Evolutionary conservation across 2,113 vertebrate species (phyloP), one percentile per base, ranked within the genome.

Genomic region (Tachycineta bicolor): DNA sequence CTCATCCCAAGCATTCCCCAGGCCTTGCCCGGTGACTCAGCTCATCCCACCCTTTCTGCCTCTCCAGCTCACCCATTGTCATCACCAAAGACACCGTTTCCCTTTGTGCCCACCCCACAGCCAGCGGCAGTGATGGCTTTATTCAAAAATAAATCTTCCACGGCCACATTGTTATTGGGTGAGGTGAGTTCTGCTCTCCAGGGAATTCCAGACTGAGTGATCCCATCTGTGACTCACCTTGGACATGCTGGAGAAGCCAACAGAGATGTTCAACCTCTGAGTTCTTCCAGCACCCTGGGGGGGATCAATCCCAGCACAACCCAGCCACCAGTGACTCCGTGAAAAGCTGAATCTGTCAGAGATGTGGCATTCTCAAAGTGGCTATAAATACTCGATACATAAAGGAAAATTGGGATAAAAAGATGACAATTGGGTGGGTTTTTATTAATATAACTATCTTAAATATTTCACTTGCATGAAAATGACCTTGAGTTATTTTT

Each of bases 101-200:
- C 67, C 46, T 47, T 47, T 31, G 10, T 29, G 21, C 14, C 12
- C 7, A 3, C 68, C 46, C 34, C 39, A 33, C 3, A 0, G 9
- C 3, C n/a, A 8, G 23, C 1, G 24, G 12, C 52, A 34, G 16
- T 1, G 17, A 65, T 15, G 0, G 13, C 10, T 75, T 29, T 7
- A 12, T 50, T 10, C 80, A 8, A 55, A 80, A 84, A 73, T 31
- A 81, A 93, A 52, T 2, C 28, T 76, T 22, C 11, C 28, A 4
- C 12, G n/a, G 18, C 28, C 43, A 44, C 92, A 14, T 81, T 49
- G 2, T 6, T 41, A 55, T 29, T 5, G 64, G 12, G 34, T 69
- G 88, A 91, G 49, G 64, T 0, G 1, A 46, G 22, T 41, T 50
- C 60, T 68, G 34, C 75, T 90, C 55, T 60, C 59, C 69, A 74